Conservation (phyloP, 92 coral and sea anemone genomes). For the Porites cylindrica region DNA sequence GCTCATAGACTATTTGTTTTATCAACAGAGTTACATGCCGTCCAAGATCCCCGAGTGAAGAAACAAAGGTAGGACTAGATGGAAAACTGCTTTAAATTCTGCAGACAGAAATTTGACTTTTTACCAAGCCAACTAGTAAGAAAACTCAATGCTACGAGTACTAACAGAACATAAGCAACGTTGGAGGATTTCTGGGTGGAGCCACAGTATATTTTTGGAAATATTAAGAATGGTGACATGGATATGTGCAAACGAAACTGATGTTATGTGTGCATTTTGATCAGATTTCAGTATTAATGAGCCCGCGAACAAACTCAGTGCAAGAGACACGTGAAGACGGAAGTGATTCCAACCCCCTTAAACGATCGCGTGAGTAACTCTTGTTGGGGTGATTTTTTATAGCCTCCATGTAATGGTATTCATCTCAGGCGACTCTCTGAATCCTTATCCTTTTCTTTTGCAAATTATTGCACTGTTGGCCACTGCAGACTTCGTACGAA, state of each 20-base stretch:
- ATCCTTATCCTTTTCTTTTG: too few relatives aligned
- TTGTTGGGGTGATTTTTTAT: background rate
- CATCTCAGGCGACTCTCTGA: too few relatives aligned
- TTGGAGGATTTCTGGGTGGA: too few relatives aligned
- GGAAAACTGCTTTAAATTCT: too few relatives aligned
- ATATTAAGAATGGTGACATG: too few relatives aligned
- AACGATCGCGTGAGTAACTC: background rate
- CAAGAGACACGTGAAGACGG: background rate
- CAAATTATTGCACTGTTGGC: too few relatives aligned
- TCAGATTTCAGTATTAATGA: background rate
- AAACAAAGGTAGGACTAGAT: constrained; percentile 7
- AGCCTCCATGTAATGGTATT: background rate
- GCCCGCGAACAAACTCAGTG: constrained; percentile 7
- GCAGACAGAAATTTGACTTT: background rate
- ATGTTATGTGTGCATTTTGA: background rate
- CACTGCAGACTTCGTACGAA: too few relatives aligned
- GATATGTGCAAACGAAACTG: too few relatives aligned
- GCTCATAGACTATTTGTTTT: background rate
- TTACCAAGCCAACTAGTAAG: too few relatives aligned
- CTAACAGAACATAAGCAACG: too few relatives aligned
- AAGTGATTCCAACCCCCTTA: background rate
- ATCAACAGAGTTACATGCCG: background rate
- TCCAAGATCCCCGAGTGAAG: background rate
- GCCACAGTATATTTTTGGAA: too few relatives aligned
- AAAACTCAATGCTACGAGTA: too few relatives aligned